These are phyloP conservation scores for Suricata suricatta DNA, from an alignment of 2,113 vertebrate genomes.

Conservation along the genomic window DNA sequence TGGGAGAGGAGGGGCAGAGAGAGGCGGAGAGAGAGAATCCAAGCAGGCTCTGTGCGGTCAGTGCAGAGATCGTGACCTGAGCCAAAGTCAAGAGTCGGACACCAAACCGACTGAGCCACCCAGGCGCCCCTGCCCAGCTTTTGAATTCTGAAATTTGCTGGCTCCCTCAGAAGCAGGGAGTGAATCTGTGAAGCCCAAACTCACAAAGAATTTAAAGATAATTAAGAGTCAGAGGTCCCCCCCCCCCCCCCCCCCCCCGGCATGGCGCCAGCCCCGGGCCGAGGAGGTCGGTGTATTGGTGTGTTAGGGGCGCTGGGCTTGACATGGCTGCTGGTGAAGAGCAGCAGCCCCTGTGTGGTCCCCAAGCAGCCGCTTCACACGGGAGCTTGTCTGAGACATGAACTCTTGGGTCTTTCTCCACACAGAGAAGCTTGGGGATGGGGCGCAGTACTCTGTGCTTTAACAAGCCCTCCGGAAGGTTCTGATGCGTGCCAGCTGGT, in stretches of 20 bases:
- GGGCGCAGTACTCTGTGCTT: background rate
- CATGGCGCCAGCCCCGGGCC: fast-evolving
- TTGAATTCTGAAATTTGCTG: background rate
- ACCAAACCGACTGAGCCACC: too few relatives aligned
- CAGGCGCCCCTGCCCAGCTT: background rate
- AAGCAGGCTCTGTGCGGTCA: too few relatives aligned
- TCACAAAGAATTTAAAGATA: background rate
- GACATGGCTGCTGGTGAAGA: background rate
- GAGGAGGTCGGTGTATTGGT: background rate
- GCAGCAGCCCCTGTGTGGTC: background rate
- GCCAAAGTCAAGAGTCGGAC: too few relatives aligned
- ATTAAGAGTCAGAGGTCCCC: background rate
- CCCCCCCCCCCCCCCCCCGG: fast-evolving
- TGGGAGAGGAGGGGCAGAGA: too few relatives aligned
- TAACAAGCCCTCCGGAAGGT: background rate
- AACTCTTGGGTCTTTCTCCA: background rate
- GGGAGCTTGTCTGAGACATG: background rate
- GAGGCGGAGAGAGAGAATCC: too few relatives aligned
- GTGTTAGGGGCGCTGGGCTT: background rate
- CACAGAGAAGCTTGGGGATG: background rate
- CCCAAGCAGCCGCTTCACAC: background rate
- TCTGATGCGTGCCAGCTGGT: background rate
- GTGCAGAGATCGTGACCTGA: too few relatives aligned
- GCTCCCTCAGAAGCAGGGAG: background rate
- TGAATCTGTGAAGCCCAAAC: background rate